Evolutionary conservation across 1,140 invertebrate species (phyloP), one percentile per base, ranked within the genome.

Genomic region (Drosophila truncata): DNA sequence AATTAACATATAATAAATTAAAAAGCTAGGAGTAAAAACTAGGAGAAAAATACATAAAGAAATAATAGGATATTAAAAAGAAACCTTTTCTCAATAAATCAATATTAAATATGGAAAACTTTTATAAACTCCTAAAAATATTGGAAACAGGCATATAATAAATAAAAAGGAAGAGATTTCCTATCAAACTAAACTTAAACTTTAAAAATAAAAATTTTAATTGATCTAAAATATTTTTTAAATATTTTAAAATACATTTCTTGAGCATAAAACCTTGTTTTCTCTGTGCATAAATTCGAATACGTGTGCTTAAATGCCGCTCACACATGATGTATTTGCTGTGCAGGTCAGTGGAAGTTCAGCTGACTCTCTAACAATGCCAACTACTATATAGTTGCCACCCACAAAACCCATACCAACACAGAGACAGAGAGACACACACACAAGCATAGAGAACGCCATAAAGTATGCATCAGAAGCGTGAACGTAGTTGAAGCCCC

Each of bases 391-490:
- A 55, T 55, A 82, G 63, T 66, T 74, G 44, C 65, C 72, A 67
- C 63, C 41, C 23, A 25, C 60, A 76, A n/a, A n/a, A n/a, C 18
- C 2, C 29, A 44, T 33, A 42, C 46, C 39, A n/a, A 14, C 59
- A 46, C 44, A 54, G 10, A 16, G 5, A 20, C 41, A 18, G 29
- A 25, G 37, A 18, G 35, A 16, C 13, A 37, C 39, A 25, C 37
- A 6, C n/a, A n/a, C 47, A 7, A 4, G 16, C 6, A 7, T 8
- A 11, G 35, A 10, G 58, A 20, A 23, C 39, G 72, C 49, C 73
- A 90, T 88, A 74, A 87, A 87, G 84, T 88, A 87, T 87, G 84
- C 80, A 87, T 80, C 73, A 78, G 73, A 57, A 71, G 70, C 77
- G 80, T 78, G 80, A 70, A 71, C 74, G 66, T 63, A 60, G 52